phyloP scores from a whole-genome alignment of 2,113 vertebrate genomes.

The Chlorocebus sabaeus region DNA sequence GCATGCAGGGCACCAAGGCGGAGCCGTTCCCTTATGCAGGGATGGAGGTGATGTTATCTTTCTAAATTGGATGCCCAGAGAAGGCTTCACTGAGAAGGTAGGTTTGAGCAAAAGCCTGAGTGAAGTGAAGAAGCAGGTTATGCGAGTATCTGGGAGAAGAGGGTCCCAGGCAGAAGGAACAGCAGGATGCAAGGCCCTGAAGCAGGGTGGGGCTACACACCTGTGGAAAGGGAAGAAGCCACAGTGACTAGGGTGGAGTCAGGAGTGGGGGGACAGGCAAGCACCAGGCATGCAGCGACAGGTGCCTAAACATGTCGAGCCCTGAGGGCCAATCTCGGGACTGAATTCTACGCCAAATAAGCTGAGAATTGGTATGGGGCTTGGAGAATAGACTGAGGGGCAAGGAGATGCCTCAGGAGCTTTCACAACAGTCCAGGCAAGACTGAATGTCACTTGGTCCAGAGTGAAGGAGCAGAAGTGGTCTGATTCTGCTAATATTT shows the following conservation, averaged over 20 bases:
- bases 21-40: neutral
- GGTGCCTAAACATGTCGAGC: too few relatives aligned
- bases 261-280: neutral
- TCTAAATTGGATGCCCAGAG: neutral
- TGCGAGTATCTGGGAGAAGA: neutral
- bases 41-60: too few relatives aligned
- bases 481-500: neutral
- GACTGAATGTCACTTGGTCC: too few relatives aligned
- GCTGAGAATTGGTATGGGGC: neutral
- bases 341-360: neutral
- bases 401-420: neutral
- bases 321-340: neutral
- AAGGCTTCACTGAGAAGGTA: neutral
- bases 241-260: too few relatives aligned
- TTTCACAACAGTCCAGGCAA: neutral
- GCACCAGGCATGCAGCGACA: neutral
- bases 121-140: neutral
- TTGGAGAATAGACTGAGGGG: neutral
- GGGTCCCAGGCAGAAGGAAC: neutral
- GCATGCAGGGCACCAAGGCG: rapidly evolving
- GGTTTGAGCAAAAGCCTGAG: neutral
- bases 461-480: neutral
- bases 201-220: neutral
- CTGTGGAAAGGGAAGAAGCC: neutral
- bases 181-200: neutral